A percentile compares a stretch with the other conserved stretches of the same genome.
phyloP scores from a whole-genome alignment of 1,140 invertebrate genomes.

The Cataglyphis hispanica region DNA sequence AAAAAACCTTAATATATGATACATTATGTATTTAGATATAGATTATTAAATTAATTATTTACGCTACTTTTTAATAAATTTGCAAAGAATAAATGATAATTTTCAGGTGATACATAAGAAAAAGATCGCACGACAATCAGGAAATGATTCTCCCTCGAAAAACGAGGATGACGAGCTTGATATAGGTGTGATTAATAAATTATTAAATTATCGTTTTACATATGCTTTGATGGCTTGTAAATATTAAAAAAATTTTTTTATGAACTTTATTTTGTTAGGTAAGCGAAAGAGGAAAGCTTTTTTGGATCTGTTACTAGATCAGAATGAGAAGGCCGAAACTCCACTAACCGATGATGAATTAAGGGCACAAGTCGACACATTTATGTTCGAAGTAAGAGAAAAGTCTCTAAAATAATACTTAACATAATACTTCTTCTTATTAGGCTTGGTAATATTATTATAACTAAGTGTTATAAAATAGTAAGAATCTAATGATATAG shows the following conservation, averaged over 20 bases:
- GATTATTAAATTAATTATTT: background rate
- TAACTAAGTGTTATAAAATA: background rate
- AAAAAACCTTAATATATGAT: background rate
- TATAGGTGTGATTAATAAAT: background rate
- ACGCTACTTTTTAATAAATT: background rate
- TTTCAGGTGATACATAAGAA: constrained; percentile 58
- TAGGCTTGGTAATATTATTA: background rate
- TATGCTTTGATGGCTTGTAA: background rate
- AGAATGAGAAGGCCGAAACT: constrained; percentile 85
- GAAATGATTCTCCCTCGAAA: background rate
- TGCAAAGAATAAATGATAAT: background rate
- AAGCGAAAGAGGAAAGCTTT: constrained; percentile 87
- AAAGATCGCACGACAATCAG: constrained; percentile 23
- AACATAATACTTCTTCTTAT: background rate
- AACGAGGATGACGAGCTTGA: constrained; percentile 17
- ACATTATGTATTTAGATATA: background rate
- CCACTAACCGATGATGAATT: constrained; percentile 89
- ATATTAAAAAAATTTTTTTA: background rate
- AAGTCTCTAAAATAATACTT: constrained; percentile 44
- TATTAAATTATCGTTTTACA: constrained; percentile 3
- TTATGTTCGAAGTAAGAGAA: constrained; percentile 91
- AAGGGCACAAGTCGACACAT: constrained; percentile 91
- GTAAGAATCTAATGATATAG: constrained; percentile 59
- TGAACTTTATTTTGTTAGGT: constrained; percentile 73
- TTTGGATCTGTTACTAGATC: constrained; percentile 91